These are phyloP conservation scores for Baryphthengus martii DNA, from an alignment of 2,113 vertebrate species.

Conservation along the genomic window DNA sequence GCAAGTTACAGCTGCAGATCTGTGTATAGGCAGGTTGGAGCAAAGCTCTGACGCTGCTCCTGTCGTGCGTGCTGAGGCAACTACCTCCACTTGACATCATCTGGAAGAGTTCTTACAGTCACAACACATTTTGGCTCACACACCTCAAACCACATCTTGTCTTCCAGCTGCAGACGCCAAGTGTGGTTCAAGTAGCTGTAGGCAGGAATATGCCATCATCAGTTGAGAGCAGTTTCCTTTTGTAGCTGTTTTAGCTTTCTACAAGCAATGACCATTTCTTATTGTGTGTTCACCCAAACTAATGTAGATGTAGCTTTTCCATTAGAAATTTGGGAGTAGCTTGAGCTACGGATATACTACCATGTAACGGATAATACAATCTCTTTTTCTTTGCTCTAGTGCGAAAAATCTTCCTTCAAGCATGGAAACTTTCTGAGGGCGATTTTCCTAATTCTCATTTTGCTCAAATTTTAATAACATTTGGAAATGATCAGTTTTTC, in stretches of 20 bases:
- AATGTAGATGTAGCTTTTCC: accelerated
- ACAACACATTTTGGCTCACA: accelerated
- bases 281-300: background rate
- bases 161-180: background rate
- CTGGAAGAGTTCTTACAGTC: background rate
- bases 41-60: accelerated
- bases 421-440: background rate
- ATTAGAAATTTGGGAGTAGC: background rate
- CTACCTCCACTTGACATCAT: background rate
- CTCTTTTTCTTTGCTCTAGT: background rate
- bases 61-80: accelerated
- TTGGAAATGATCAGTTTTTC: background rate
- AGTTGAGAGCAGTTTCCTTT: background rate
- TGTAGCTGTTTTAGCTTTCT: background rate
- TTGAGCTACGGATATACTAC: background rate
- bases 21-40: background rate
- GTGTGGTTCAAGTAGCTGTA: background rate
- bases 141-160: accelerated
- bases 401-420: background rate
- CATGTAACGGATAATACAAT: background rate
- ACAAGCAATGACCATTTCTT: accelerated
- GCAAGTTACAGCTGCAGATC: accelerated
- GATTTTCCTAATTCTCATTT: background rate
- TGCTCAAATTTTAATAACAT: background rate
- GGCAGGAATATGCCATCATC: background rate